Conservation (phyloP, 2,888 invertebrate genomes). For the Drosophila neonasuta region DNA sequence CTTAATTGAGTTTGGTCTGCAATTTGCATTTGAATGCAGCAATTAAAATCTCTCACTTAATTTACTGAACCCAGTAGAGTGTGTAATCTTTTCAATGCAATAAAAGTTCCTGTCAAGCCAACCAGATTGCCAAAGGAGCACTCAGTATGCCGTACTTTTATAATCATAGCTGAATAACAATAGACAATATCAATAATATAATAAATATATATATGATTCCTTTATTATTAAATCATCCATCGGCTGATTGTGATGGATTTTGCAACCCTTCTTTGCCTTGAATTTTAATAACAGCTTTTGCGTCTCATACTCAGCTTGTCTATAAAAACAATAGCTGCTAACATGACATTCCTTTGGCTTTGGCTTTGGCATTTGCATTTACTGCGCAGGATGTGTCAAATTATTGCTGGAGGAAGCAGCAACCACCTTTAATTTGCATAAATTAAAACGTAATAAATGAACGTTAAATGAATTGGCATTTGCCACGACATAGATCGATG, state of each 20-base stretch:
- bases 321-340: background rate
- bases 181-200: background rate
- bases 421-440: constrained; percentile 59
- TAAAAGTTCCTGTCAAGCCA: background rate
- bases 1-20: constrained; percentile 18
- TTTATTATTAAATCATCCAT: background rate
- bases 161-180: background rate
- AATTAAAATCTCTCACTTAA: constrained; percentile 30
- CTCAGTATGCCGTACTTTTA: background rate
- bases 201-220: background rate
- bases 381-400: constrained; percentile 48
- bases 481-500: constrained; percentile 26
- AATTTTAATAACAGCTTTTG: background rate
- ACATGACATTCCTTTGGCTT: constrained; percentile 6
- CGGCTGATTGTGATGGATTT: background rate
- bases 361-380: background rate
- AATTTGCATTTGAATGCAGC: constrained; percentile 26
- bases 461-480: constrained; percentile 57
- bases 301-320: background rate
- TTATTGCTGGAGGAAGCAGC: constrained; percentile 22
- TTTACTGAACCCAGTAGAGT: constrained; percentile 31
- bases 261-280: background rate
- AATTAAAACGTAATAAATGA: constrained; percentile 59
- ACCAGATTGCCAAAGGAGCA: background rate
- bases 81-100: constrained; percentile 11